Percentiles rank a stretch among this genome's conserved stretches.
Evolutionary conservation across 2,888 invertebrate species (phyloP).

Genomic region (Anarsia innoxiella): DNA sequence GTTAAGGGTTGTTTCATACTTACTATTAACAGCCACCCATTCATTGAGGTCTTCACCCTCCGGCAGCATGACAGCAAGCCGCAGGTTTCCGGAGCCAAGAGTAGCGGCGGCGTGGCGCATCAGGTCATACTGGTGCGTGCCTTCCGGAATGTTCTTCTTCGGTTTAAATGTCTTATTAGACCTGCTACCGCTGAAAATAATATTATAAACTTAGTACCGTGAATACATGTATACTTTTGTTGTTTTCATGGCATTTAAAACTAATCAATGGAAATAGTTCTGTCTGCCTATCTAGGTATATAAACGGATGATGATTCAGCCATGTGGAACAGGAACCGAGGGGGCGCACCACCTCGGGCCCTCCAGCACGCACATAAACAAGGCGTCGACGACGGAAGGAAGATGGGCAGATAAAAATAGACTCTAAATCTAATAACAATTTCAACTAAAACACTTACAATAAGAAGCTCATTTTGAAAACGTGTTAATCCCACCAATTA

Average conservation of each 20-base stretch:
- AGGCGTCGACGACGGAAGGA: slow-evolving; percentile 45
- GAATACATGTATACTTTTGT: too few species aligned
- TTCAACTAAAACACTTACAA: slow-evolving; percentile 69
- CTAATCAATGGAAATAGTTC: too few species aligned
- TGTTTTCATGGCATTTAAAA: too few species aligned
- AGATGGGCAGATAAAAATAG: slow-evolving; percentile 54
- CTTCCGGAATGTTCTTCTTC: slow-evolving; percentile 98
- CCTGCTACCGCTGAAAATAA: slow-evolving; percentile 82
- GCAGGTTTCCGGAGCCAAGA: slow-evolving; percentile 96
- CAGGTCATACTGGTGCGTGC: slow-evolving; percentile 98
- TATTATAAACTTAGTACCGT: background rate
- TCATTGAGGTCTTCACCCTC: slow-evolving; percentile 99
- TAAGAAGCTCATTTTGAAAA: slow-evolving; percentile 76
- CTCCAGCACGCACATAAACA: slow-evolving; percentile 46
- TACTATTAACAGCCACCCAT: slow-evolving; percentile 99
- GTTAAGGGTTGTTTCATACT: too few species aligned
- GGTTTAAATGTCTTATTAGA: slow-evolving; percentile 99
- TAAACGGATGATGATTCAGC: too few species aligned
- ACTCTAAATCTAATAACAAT: slow-evolving; percentile 22
- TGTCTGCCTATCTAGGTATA: too few species aligned
- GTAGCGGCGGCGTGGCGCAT: slow-evolving; percentile 99
- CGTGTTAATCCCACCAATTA: slow-evolving; percentile 25
- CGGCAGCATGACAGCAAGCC: slow-evolving; percentile 96
- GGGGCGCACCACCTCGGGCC: background rate
- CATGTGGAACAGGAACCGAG: background rate